Conservation (phyloP, 2,888 invertebrate genomes). For the Tridacna crocea region DNA sequence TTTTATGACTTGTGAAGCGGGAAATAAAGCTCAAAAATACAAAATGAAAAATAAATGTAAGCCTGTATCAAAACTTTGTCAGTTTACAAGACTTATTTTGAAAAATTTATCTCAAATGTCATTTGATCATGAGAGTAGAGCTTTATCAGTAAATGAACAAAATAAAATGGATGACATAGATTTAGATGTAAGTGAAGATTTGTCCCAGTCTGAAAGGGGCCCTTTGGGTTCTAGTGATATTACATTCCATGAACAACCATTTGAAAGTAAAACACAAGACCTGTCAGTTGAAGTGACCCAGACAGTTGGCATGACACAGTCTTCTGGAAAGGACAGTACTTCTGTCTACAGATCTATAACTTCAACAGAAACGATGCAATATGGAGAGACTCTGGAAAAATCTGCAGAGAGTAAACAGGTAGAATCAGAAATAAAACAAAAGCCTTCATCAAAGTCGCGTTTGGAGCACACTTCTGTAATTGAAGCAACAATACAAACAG, state of each 20-base stretch:
- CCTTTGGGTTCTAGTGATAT: background rate
- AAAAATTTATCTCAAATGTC: background rate
- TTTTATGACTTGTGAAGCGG: background rate
- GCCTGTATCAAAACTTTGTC: slow-evolving; percentile 25
- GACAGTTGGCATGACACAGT: background rate
- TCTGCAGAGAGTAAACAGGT: too few relatives aligned
- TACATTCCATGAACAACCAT: background rate
- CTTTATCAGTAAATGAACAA: background rate
- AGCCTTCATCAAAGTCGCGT: background rate
- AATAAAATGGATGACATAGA: background rate
- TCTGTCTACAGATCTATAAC: background rate
- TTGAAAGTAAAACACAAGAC: background rate
- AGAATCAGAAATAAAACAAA: background rate
- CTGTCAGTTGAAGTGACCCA: background rate
- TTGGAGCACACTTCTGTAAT: background rate
- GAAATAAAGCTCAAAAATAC: background rate
- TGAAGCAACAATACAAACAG: background rate
- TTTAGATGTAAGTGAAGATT: too few relatives aligned
- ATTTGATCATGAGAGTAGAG: background rate
- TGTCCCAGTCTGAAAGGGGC: background rate
- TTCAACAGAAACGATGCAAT: background rate
- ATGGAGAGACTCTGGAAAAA: background rate
- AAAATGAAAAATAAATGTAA: background rate
- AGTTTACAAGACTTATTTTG: slow-evolving; percentile 30
- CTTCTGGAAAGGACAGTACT: background rate